phyloP scores from a whole-genome alignment of 2,797 vertebrate genomes.

The Neosilurus mollespiculum region DNA sequence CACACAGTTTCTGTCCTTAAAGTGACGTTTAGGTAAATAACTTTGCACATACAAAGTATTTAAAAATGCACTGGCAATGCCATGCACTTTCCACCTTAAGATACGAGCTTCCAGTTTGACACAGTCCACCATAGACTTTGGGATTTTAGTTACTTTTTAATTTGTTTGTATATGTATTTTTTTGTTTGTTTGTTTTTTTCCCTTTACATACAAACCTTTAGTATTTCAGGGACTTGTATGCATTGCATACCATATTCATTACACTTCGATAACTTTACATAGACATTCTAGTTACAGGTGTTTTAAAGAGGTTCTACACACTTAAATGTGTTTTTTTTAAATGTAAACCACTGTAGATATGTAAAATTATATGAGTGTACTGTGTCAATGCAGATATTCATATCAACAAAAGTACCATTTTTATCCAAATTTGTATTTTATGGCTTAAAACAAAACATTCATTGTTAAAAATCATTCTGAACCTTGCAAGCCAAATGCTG shows the following conservation, averaged over 20 bases:
- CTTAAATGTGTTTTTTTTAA: too few species aligned
- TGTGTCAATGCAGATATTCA: too few species aligned
- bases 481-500: too few species aligned
- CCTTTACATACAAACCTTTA: not conserved
- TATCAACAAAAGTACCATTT: too few species aligned
- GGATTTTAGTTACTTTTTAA: not conserved
- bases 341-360: too few species aligned
- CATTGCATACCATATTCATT: not conserved
- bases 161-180: not conserved
- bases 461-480: too few species aligned
- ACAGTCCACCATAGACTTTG: not conserved
- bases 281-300: not conserved
- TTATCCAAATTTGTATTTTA: too few species aligned
- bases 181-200: too few species aligned
- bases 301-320: too few species aligned
- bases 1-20: not conserved
- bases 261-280: not conserved
- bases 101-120: not conserved
- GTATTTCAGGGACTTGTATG: not conserved
- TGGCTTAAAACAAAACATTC: too few species aligned
- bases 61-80: constrained; percentile 7
- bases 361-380: too few species aligned
- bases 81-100: not conserved
- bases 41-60: not conserved
- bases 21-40: not conserved